Base-by-base conservation (phyloP, 92 coral and sea anemone species). In the Muricea muricata region DNA sequence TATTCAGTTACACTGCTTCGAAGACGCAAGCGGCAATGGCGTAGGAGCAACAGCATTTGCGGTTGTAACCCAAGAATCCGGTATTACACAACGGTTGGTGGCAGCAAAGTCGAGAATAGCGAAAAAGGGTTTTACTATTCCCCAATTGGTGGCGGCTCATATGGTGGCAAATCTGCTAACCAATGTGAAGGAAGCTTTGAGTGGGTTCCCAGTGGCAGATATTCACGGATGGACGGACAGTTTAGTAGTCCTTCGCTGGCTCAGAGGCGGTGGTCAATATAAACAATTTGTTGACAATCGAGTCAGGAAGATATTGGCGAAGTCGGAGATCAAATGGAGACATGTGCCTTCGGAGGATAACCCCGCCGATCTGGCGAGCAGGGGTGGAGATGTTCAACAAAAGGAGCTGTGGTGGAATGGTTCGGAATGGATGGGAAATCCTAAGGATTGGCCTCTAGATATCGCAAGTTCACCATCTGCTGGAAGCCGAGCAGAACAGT, bases 341-440 rank as follows among this genome's bases (percentile, higher is more conserved):
- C 77, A 84, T 28, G 85, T 78, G 41, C 88, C 85, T 4, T 50
- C 91, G 1, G 75, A 75, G 50, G 68, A 71, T 6, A 88, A 84
- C 48, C 88, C 83, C 3, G 91, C 91, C 0, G 91, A 88, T 68
- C 65, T 88, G 37, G 86, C 81, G 17, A 84, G 88, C 74, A 76
- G 91, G 42, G 91, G 91, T 12, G 88, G 89, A 29, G 57, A 65
- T 34, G 85, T 88, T 4, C 73, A 58, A 72, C 60, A 70, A 11
- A 37, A 57, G 28, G 57, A 75, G 24, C 50, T 75, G 81, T 75
- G 81, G 81, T 76, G 42, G 28, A 50, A 76, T 25, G 81, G 81
- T 4, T 68, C 81, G 1, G 37, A 70, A 24, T 67, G 81, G 86
- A 23, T 79, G 56, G 69, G 69, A 65, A 61, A 83, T 41, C 28